phyloP scores from a whole-genome alignment of 2,113 vertebrate species.

The Psilopsiagon aurifrons region DNA sequence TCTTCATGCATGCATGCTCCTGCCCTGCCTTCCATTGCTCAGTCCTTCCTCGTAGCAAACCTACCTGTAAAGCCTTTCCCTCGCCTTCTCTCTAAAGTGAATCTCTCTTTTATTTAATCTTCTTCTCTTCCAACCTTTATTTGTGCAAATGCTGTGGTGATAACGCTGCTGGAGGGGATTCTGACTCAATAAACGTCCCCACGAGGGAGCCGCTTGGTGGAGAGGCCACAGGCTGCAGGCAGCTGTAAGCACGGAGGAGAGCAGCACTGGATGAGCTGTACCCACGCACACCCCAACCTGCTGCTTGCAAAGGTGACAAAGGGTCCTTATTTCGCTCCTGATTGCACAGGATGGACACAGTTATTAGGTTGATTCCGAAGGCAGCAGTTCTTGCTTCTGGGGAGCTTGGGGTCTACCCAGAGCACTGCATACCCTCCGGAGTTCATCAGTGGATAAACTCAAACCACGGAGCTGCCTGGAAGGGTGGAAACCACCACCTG shows the following conservation, averaged over 20 bases:
- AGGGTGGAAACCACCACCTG: constrained; percentile 1
- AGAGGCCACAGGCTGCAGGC: constrained; percentile 51
- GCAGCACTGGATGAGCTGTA: constrained; percentile 51
- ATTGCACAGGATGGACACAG: constrained; percentile 3
- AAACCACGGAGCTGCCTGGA: constrained; percentile 44
- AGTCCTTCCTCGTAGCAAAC: not conserved
- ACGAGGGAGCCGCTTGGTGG: constrained; percentile 4
- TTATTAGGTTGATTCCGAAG: constrained; percentile 4
- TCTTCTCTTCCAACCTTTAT: constrained; percentile 18
- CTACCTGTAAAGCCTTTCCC: not conserved
- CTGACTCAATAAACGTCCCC: constrained; percentile 61
- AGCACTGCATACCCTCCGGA: not conserved
- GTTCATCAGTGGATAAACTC: constrained; percentile 28
- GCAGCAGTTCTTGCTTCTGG: not conserved
- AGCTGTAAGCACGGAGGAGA: constrained; percentile 51
- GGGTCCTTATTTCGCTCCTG: constrained; percentile 22
- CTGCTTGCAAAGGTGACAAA: constrained; percentile 52
- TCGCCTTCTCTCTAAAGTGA: not conserved
- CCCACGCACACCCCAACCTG: constrained; percentile 14
- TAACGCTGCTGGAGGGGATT: constrained; percentile 57
- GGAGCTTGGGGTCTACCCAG: not conserved
- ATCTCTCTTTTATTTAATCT: not conserved
- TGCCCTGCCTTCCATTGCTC: not conserved
- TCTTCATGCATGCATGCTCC: not conserved
- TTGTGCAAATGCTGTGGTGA: constrained; percentile 41